These are phyloP conservation scores for Peromyscus eremicus DNA, from an alignment of 2,797 vertebrate genomes.

Conservation along the genomic window DNA sequence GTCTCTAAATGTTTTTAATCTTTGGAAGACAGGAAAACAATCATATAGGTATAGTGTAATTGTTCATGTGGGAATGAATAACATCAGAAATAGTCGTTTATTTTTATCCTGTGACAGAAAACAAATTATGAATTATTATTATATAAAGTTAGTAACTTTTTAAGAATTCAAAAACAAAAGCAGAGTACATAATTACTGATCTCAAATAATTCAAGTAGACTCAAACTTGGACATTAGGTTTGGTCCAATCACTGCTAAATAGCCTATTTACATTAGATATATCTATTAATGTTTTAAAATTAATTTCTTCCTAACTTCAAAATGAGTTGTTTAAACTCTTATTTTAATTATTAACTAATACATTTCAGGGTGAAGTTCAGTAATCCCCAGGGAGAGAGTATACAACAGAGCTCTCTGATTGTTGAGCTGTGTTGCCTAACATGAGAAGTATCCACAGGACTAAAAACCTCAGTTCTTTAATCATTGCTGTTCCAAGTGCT, in stretches of 20 bases:
- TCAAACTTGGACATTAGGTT: background rate
- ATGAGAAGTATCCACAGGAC: background rate
- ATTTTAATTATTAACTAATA: background rate
- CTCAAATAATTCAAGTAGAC: background rate
- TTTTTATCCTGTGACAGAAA: background rate
- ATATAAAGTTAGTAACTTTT: background rate
- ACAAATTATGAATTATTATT: background rate
- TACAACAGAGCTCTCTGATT: background rate
- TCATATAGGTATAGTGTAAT: background rate
- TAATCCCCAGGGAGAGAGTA: background rate
- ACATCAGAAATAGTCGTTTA: background rate
- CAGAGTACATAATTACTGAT: background rate
- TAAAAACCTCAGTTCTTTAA: background rate
- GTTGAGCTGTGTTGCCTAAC: background rate
- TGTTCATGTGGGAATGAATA: background rate
- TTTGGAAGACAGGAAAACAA: background rate
- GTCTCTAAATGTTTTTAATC: conserved; percentile 17
- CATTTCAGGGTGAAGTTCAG: background rate
- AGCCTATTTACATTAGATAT: background rate
- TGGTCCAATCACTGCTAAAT: background rate
- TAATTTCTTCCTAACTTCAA: background rate
- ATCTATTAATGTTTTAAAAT: background rate
- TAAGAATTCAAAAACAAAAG: background rate
- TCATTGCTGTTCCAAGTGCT: background rate
- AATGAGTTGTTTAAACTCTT: background rate